A percentile compares a stretch with the other conserved stretches of the same genome.
These are phyloP conservation scores for Trachelipus rathkii DNA, from an alignment of 1,140 invertebrate species.

Conservation along the genomic window DNA sequence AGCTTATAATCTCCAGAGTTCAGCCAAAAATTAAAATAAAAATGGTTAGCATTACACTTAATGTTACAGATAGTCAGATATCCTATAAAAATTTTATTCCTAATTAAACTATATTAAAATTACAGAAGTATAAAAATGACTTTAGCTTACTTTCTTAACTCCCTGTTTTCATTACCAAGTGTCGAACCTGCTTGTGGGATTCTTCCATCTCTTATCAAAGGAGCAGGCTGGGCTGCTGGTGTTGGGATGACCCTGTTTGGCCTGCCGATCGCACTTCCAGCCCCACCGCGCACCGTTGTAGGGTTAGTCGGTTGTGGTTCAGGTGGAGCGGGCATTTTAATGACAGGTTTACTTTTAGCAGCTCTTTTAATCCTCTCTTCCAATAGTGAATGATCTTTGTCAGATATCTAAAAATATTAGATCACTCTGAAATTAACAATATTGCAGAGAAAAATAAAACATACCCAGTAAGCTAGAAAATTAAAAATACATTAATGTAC, in stretches of 20 bases:
- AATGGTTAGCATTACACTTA: no score
- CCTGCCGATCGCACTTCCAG: slow-evolving; percentile 17
- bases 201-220: slow-evolving; percentile 31
- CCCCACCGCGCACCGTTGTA: slow-evolving; percentile 24
- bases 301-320: slow-evolving; percentile 25
- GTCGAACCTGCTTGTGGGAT: slow-evolving; percentile 14
- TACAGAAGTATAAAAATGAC: not conserved
- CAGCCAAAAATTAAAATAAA: no score
- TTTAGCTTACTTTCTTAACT: slow-evolving; percentile 31
- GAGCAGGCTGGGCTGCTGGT: slow-evolving; percentile 32
- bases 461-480: no score
- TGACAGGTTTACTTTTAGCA: slow-evolving; percentile 61
- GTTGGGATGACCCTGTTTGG: slow-evolving; percentile 40
- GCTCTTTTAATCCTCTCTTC: slow-evolving; percentile 92
- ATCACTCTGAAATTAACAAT: no score
- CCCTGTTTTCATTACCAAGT: slow-evolving; percentile 25
- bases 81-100: no score
- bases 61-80: no score
- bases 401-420: slow-evolving; percentile 64
- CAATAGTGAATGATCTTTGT: slow-evolving; percentile 88
- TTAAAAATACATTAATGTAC: no score
- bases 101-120: no score
- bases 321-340: slow-evolving; percentile 29
- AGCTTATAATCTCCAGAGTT: no score
- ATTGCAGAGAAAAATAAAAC: no score